Base-by-base conservation (phyloP, 1,140 invertebrate species). In the Achroia grisella region DNA sequence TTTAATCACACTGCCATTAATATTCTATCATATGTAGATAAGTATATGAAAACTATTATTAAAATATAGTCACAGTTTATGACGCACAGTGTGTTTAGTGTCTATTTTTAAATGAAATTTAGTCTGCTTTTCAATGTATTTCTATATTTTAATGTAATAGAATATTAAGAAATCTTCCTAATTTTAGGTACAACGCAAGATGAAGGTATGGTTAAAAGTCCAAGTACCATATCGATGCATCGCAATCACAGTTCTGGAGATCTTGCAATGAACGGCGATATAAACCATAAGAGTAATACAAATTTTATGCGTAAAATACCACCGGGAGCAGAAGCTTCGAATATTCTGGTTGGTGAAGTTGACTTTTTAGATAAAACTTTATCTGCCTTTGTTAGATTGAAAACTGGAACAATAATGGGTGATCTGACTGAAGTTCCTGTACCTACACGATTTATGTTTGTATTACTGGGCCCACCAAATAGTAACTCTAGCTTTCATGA, bases 271-370 rank as follows among this genome's bases (percentile, higher is more conserved):
- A 93, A 93, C 56, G 90, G 90, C 11, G 92, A 93, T 58, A 86
- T 89, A 44, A 90, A 89, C 67, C 91, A 93, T 54, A 88, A 96
- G 90, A 89, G 90, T 35, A 98, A 99, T 82, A 93, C 92, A 39
- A 91, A 97, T 62, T 99, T 99, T 63, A 97, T 98, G 96, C 90
- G 94, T 31, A 99, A 99, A 88, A 97, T 99, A 69, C 98, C 97
- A n/a, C 90, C 91, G 0, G 97, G 97, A 12, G 94, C 97, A 0
- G 98, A 99, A 86, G 97, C 97, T 1, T 96, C 96, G 37, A 99
- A 99, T 78, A 98, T 99, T 63, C 87, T 99, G 8, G 96, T 99
- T 1, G 98, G 98, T 8, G 97, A 99, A 87, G 94, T 99, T 2
- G 97, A 99, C 76, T 98, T 98, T 78, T 88, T 99, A 13, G 92